Conservation (phyloP, 1,140 invertebrate species). For the Listronotus oregonensis region DNA sequence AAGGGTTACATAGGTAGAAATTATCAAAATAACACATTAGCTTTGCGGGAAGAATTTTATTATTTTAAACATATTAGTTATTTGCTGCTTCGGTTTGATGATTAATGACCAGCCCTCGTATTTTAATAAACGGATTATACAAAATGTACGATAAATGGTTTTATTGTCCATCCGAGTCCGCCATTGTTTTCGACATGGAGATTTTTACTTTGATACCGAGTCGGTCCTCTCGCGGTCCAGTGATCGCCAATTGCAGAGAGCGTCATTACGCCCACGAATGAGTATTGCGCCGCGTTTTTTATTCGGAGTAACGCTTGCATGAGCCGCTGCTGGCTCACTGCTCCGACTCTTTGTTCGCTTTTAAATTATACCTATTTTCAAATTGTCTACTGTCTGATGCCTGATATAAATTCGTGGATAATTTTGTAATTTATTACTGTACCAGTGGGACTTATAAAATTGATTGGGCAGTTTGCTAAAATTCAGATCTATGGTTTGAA, state of each 20-base stretch:
- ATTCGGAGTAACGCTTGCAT: conserved; percentile 1
- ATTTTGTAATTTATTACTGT: conserved; percentile 2
- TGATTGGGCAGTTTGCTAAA: too few species aligned
- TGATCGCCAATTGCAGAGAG: conserved; percentile 31
- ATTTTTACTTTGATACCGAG: conserved; percentile 34
- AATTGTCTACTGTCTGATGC: conserved; percentile 12
- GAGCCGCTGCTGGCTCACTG: neutral
- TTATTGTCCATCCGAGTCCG: conserved; percentile 26
- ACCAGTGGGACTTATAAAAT: too few species aligned
- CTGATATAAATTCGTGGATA: conserved; percentile 6
- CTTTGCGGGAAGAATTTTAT: too few species aligned
- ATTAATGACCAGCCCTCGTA: too few species aligned
- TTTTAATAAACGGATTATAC: too few species aligned
- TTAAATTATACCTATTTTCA: conserved; percentile 20
- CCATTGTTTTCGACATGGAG: conserved; percentile 35
- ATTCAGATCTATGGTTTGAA: too few species aligned
- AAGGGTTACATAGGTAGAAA: too few species aligned
- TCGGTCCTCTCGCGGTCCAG: conserved; percentile 29
- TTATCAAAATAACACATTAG: too few species aligned
- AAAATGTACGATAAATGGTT: conserved; percentile 11
- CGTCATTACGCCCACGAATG: conserved; percentile 31
- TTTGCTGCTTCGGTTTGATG: too few species aligned
- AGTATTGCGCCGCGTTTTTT: conserved; percentile 20
- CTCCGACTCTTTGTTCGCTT: conserved; percentile 15
- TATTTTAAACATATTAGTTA: too few species aligned